Evolutionary conservation across 2,888 invertebrate species (phyloP).

Genomic region (Cephonodes hylas): DNA sequence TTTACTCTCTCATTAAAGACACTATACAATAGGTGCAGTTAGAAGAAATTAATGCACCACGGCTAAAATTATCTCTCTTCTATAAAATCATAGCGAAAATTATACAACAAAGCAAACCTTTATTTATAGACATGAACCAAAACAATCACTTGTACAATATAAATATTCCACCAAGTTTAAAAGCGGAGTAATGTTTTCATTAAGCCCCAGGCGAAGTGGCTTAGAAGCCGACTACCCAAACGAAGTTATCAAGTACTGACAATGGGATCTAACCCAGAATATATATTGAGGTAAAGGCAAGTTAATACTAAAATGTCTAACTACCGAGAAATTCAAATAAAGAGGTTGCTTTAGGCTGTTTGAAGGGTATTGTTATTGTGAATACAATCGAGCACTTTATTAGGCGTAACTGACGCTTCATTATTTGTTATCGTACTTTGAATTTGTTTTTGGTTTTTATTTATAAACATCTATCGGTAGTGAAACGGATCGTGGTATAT

Average conservation of each 20-base stretch:
- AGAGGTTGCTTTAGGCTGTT: neutral
- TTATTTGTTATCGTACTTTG: neutral
- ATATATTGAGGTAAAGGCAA: neutral
- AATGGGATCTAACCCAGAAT: neutral
- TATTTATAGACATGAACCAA: neutral
- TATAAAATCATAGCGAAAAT: neutral
- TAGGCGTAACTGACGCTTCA: neutral
- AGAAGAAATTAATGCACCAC: no score
- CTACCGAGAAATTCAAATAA: neutral
- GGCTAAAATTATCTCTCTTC: no score
- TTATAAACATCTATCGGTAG: neutral
- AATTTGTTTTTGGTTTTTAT: neutral
- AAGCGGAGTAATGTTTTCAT: neutral
- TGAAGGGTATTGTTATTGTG: neutral
- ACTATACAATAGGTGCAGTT: no score
- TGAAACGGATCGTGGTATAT: neutral
- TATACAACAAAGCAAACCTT: neutral
- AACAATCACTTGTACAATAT: neutral
- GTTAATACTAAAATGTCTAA: neutral
- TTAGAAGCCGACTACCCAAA: neutral
- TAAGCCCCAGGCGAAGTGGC: neutral
- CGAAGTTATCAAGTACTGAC: neutral
- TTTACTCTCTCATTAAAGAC: no score
- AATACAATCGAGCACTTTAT: neutral
- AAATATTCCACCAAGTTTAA: neutral